Evolutionary conservation across 2,113 vertebrate species (phyloP).

Genomic region (Orycteropus afer): DNA sequence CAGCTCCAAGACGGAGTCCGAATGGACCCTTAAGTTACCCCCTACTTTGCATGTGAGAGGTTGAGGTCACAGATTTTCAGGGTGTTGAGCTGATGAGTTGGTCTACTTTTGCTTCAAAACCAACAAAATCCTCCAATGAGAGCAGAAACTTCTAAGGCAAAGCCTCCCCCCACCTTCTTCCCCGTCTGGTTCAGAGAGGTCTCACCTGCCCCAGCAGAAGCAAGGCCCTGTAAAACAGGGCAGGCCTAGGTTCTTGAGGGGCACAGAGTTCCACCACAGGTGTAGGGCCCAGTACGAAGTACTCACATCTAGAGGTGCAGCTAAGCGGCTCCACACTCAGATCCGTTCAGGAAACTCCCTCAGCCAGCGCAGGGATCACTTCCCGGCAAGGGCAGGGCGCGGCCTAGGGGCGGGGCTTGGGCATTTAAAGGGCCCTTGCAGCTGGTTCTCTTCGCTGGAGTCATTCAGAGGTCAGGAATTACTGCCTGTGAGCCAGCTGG

Average conservation of each 20-base stretch:
- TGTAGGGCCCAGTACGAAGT: not conserved
- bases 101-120: not conserved
- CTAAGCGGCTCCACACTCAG: not conserved
- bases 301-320: slow-evolving; percentile 30
- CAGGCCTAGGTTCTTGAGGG: too few species aligned
- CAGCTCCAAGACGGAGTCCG: not conserved
- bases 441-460: too few species aligned
- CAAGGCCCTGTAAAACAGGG: not conserved
- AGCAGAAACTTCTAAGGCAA: slow-evolving; percentile 2
- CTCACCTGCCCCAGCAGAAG: not conserved
- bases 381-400: not conserved
- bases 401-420: slow-evolving; percentile 48
- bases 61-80: not conserved
- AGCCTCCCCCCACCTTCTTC: not conserved
- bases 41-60: not conserved
- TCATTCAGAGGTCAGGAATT: too few species aligned
- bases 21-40: not conserved
- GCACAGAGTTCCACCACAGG: not conserved
- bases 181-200: not conserved
- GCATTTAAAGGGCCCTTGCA: slow-evolving; percentile 64
- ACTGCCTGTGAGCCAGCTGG: not conserved
- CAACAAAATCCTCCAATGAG: not conserved
- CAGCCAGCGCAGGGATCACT: not conserved
- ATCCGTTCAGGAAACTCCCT: not conserved
- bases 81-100: not conserved